Percentiles rank a stretch among this genome's conserved stretches.
Conservation (phyloP, 1,140 invertebrate genomes). For the Brachionus manjavacas region DNA sequence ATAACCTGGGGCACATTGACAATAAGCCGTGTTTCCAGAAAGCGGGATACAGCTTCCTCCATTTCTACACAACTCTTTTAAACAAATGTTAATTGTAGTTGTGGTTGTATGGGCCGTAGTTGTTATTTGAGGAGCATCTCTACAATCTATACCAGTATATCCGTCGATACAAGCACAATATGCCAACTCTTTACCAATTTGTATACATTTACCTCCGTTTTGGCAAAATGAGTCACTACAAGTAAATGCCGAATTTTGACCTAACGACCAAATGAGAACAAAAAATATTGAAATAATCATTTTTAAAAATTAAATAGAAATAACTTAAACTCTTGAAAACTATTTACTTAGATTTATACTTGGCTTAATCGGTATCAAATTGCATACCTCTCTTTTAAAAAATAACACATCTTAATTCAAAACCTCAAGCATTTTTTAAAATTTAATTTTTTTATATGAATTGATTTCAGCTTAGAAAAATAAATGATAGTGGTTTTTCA, state of each 20-base stretch:
- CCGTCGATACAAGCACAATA: neutral
- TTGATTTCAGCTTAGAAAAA: too few relatives aligned
- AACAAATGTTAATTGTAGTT: neutral
- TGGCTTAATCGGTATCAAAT: too few relatives aligned
- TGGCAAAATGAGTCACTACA: neutral
- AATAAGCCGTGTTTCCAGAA: neutral
- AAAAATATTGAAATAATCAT: neutral
- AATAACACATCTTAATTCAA: too few relatives aligned
- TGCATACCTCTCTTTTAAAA: too few relatives aligned
- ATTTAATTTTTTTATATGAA: too few relatives aligned
- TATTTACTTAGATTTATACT: too few relatives aligned
- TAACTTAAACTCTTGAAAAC: too few relatives aligned
- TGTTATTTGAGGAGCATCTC: neutral
- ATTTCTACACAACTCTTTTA: neutral
- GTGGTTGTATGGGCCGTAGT: neutral
- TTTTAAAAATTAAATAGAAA: neutral
- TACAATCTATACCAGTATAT: neutral
- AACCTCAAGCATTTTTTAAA: too few relatives aligned
- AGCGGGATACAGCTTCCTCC: neutral
- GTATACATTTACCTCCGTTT: conserved; percentile 8
- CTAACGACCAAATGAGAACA: too few relatives aligned
- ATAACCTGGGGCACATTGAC: neutral
- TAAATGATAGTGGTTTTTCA: too few relatives aligned
- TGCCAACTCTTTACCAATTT: neutral
- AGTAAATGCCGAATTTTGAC: too few relatives aligned